phyloP scores from a whole-genome alignment of 2,888 invertebrate genomes.

The Chouioia cunea region DNA sequence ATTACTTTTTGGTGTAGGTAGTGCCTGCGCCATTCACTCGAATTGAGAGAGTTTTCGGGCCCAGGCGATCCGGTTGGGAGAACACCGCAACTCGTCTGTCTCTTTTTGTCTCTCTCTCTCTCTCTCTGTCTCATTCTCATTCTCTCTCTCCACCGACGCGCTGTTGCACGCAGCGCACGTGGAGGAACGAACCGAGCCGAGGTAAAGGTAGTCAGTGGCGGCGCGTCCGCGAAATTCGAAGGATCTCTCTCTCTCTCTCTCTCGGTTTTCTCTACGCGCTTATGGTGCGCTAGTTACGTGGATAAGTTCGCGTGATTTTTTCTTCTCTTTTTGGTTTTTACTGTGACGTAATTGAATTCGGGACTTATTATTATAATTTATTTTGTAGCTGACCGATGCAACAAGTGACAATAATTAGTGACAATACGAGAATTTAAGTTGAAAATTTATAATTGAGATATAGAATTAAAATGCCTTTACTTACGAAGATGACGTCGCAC shows the following conservation, averaged over 20 bases:
- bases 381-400: no score
- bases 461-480: conserved; percentile 51
- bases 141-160: conserved; percentile 49
- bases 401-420: no score
- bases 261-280: background rate
- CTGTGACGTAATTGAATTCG: background rate
- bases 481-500: conserved; percentile 60
- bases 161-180: conserved; percentile 26
- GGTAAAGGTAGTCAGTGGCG: conserved; percentile 41
- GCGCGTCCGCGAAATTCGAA: conserved; percentile 48
- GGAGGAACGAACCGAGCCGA: conserved; percentile 19
- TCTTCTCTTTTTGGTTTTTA: conserved; percentile 21
- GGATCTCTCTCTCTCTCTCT: conserved; percentile 31
- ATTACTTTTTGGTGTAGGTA: no score
- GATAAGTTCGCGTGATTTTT: conserved; percentile 23
- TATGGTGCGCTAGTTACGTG: background rate
- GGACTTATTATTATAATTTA: no score
- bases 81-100: conserved; percentile 47
- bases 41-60: conserved; percentile 47
- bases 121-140: conserved; percentile 55
- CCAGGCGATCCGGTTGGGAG: conserved; percentile 53
- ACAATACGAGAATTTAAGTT: no score
- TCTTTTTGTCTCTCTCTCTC: conserved; percentile 27
- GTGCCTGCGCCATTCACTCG: background rate
- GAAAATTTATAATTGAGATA: no score